A percentile compares a stretch with the other conserved stretches of the same genome.
phyloP scores from a whole-genome alignment of 2,797 vertebrate species.

The Xenentodon cancila region DNA sequence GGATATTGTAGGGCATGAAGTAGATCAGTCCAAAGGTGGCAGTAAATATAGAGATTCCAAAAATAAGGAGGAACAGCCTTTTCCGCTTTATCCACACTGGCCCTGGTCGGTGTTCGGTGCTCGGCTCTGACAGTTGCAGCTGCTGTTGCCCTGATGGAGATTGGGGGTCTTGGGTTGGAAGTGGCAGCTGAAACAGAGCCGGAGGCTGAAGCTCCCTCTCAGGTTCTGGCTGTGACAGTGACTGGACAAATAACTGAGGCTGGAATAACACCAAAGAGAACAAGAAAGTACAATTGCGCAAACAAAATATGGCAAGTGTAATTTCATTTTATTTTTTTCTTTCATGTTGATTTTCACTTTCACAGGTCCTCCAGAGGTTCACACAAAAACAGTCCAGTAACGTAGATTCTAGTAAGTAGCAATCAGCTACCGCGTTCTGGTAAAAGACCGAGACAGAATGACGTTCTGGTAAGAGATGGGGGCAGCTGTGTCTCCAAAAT shows the following conservation, averaged over 20 bases:
- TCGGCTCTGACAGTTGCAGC: conserved; percentile 27
- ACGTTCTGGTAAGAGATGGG: no score
- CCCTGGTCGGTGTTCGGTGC: conserved; percentile 31
- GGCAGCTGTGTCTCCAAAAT: no score
- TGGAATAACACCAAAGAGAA: conserved; percentile 23
- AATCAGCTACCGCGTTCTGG: no score
- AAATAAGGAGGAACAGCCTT: conserved; percentile 54
- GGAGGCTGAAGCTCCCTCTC: conserved; percentile 34
- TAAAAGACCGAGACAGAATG: no score
- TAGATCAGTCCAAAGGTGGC: conserved; percentile 60
- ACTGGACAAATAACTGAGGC: conserved; percentile 49
- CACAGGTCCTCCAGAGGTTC: no score
- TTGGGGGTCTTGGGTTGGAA: conserved; percentile 23
- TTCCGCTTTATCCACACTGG: conserved; percentile 38
- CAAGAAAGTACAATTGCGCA: neutral
- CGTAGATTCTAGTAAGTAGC: no score
- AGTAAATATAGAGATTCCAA: conserved; percentile 53
- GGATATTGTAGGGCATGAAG: conserved; percentile 37
- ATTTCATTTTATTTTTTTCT: neutral
- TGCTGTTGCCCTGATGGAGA: conserved; percentile 38
- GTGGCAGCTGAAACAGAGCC: conserved; percentile 36
- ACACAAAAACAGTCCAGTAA: no score
- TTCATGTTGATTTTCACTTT: no score
- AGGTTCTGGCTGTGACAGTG: conserved; percentile 40
- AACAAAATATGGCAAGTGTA: neutral